phyloP scores from a whole-genome alignment of 2,113 vertebrate species.

The Bagarius yarrelli region DNA sequence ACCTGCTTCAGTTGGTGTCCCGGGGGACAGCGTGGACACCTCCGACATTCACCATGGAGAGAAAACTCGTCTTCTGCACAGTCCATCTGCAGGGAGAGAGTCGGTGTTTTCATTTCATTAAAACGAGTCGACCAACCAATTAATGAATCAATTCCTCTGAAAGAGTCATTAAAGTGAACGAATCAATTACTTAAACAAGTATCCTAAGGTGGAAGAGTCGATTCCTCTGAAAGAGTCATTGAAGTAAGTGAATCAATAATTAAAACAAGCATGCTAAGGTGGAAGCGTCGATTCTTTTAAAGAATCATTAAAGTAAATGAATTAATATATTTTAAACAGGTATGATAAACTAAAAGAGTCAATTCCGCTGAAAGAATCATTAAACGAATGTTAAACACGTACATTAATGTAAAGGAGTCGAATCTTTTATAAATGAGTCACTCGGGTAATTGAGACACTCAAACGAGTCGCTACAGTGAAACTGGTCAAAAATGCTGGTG shows the following conservation, averaged over 20 bases:
- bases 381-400: no score
- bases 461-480: background rate
- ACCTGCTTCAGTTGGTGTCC: conserved; percentile 81
- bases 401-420: no score
- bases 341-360: no score
- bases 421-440: no score
- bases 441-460: no score
- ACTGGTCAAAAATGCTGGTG: no score
- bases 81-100: conserved; percentile 45
- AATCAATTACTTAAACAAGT: background rate
- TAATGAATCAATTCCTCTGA: background rate
- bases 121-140: background rate
- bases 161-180: background rate
- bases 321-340: no score
- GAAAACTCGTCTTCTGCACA: conserved; percentile 72
- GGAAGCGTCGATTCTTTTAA: background rate
- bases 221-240: background rate
- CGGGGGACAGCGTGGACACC: conserved; percentile 73
- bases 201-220: background rate
- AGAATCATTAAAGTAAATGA: no score
- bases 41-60: conserved; percentile 64
- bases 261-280: no score
- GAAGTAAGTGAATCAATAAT: background rate
- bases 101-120: background rate
- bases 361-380: no score